These are phyloP conservation scores for Latrodectus hesperus DNA, from an alignment of 2,888 invertebrate species.

Conservation along the genomic window DNA sequence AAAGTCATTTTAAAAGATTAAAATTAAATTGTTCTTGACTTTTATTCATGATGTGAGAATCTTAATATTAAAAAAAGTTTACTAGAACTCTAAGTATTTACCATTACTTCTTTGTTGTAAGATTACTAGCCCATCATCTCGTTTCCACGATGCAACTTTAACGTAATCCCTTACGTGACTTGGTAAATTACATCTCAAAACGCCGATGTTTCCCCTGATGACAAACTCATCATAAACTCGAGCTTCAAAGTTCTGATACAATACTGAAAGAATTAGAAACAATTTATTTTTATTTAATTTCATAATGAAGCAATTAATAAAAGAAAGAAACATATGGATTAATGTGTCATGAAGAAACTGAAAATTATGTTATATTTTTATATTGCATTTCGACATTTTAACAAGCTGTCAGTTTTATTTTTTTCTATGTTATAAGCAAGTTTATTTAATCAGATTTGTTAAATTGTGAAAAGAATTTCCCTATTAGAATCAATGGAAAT, in stretches of 20 bases:
- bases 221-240: constrained; percentile 94
- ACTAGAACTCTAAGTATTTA: neutral
- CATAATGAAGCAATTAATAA: neutral
- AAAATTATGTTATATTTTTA: neutral
- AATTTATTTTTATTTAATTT: neutral
- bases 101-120: constrained; percentile 44
- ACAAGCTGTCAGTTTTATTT: neutral
- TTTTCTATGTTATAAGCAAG: neutral
- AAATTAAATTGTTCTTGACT: no score
- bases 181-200: constrained; percentile 80
- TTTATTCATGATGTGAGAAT: no score
- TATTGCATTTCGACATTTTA: neutral
- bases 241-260: constrained; percentile 89
- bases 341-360: neutral
- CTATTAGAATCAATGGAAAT: neutral
- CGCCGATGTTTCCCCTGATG: constrained; percentile 91
- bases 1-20: no score
- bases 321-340: neutral
- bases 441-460: neutral
- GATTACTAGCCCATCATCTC: constrained; percentile 58
- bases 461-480: neutral
- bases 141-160: constrained; percentile 68
- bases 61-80: no score
- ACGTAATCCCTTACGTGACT: constrained; percentile 68
- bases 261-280: constrained; percentile 78